Base-by-base conservation (phyloP, 2,797 vertebrate genomes). In the Heterohyrax brucei region DNA sequence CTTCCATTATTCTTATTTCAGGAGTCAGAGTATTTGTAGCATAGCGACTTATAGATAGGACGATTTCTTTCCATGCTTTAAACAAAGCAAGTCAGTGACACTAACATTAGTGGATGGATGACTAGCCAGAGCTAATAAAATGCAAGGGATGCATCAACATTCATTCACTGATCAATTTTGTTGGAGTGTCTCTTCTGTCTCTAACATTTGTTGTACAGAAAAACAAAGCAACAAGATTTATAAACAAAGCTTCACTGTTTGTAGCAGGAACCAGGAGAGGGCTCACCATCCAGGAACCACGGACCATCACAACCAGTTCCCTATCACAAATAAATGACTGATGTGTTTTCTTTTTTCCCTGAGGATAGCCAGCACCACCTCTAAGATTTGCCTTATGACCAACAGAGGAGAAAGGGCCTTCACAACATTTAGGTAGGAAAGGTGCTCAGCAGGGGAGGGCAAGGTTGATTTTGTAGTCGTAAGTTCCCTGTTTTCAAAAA, bases 1-100 rank as follows among this genome's bases (percentile, higher is more conserved):
- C 4, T 87, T 91, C 93, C 18, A 56, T 77, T 93, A 48, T 90
- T 83, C n/a, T 95, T 33, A 78, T 78, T 84, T 96, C 72, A 87
- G n/a, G 7, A 87, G 22, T 78, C 50, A 85, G 3, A 73, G 59
- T 93, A 87, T 90, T 88, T 50, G 10, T 64, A 75, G 48, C 3
- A 6, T 13, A 66, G 0, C 64, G 56, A 70, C 48, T 72, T 85
- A 46, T 1, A 53, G 83, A 85, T 19, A 94, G 64, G 76, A 10
- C 4, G n/a, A 79, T 68, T 80, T 92, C n/a, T 91, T 81, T 81
- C 72, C 33, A 84, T 4, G 21, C 26, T 87, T 94, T 83, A 83
- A 79, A 76, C 30, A 89, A 91, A 89, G 66, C 48, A 68, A 93
- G 64, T 50, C 39, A 77, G 26, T 72, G 13, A 50, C 59, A 62